A percentile compares a stretch with the other conserved stretches of the same genome.
Conservation (phyloP, 2,113 vertebrate species). For the Mirounga angustirostris region DNA sequence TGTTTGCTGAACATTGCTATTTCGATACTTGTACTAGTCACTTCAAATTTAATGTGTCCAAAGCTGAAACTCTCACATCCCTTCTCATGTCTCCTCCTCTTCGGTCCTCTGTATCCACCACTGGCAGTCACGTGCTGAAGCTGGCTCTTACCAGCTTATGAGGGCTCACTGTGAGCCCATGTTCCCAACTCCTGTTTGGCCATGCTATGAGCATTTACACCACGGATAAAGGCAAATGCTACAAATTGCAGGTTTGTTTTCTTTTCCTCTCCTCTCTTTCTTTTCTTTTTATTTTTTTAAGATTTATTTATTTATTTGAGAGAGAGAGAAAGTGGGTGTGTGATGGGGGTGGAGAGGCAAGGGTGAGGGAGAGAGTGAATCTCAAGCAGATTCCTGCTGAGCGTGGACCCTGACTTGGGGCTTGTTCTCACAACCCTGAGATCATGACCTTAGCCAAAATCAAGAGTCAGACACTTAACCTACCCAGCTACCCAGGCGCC, state of each 20-base stretch:
- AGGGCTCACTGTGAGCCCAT: background rate
- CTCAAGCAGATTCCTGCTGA: background rate
- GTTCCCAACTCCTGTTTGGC: background rate
- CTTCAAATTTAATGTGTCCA: background rate
- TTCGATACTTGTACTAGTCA: background rate
- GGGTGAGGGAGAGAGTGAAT: background rate
- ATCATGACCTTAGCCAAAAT: background rate
- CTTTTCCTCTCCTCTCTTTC: background rate
- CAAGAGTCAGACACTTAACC: background rate
- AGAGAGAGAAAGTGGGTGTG: background rate
- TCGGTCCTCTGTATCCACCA: background rate
- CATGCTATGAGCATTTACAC: background rate
- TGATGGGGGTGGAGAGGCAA: background rate
- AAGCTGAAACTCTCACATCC: background rate
- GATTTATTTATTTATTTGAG: background rate
- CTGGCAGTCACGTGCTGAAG: background rate
- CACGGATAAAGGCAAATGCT: background rate
- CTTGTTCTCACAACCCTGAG: background rate
- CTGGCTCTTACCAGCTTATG: background rate
- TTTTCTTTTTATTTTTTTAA: background rate
- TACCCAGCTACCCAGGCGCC: background rate
- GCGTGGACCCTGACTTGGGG: background rate
- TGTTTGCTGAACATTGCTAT: background rate
- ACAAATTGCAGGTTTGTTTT: background rate
- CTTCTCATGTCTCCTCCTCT: background rate